Conservation (phyloP, 1,140 invertebrate species). For the Bombus terrestris region DNA sequence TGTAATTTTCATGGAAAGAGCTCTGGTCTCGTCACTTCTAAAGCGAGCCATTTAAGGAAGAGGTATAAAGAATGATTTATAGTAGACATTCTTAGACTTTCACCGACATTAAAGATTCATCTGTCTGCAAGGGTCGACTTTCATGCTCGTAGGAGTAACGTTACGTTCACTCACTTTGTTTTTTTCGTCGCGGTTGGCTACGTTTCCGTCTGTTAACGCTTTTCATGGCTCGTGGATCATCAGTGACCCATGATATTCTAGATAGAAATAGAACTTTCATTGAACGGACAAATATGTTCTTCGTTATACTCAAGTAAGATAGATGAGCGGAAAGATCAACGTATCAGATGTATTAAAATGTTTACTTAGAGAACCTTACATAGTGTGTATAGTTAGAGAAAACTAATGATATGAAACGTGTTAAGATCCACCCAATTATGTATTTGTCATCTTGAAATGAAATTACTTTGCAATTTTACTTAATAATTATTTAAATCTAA, state of each 20-base stretch:
- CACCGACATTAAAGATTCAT: slow-evolving; percentile 39
- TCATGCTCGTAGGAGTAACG: slow-evolving; percentile 11
- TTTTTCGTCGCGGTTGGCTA: neutral
- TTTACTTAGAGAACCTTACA: neutral
- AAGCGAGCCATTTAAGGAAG: slow-evolving; percentile 18
- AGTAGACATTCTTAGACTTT: slow-evolving; percentile 14
- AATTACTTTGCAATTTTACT: neutral
- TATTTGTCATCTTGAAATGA: neutral
- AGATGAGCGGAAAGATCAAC: neutral
- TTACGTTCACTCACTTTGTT: slow-evolving; percentile 8
- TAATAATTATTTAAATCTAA: neutral
- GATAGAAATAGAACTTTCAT: neutral
- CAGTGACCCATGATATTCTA: neutral
- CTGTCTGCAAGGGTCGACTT: slow-evolving; percentile 14
- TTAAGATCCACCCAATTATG: neutral
- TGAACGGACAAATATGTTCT: neutral
- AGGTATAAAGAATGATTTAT: slow-evolving; percentile 22
- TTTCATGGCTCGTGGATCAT: neutral
- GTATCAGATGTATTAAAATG: neutral
- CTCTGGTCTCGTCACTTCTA: neutral
- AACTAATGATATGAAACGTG: neutral
- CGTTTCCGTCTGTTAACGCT: neutral
- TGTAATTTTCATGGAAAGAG: neutral
- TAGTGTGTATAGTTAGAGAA: neutral
- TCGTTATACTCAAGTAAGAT: neutral